These are phyloP conservation scores for Florisuga fusca DNA, from an alignment of 2,797 vertebrate genomes.

Conservation along the genomic window DNA sequence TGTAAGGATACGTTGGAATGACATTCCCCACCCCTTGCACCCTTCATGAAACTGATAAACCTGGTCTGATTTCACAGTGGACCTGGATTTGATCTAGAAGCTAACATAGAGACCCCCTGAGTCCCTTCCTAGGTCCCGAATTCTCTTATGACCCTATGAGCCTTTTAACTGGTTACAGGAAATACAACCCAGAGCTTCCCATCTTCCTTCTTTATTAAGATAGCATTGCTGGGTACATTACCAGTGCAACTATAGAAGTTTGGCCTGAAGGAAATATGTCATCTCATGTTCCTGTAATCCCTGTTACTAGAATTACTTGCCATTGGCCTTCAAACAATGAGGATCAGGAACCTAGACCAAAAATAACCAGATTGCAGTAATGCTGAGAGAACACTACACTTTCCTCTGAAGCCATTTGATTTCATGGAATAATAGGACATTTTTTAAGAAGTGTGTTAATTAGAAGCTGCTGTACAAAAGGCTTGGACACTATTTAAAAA, in stretches of 20 bases:
- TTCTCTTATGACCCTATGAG: not conserved
- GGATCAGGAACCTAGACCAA: not conserved
- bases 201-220: not conserved
- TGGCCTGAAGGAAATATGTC: not conserved
- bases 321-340: not conserved
- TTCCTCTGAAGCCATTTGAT: not conserved
- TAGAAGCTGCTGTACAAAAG: not conserved
- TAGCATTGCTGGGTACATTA: accelerated
- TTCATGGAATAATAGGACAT: not conserved
- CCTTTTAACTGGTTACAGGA: not conserved
- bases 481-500: not conserved
- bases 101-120: not conserved
- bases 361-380: constrained; percentile 12
- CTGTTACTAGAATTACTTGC: constrained; percentile 18
- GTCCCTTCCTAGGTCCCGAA: not conserved
- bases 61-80: not conserved
- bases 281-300: not conserved
- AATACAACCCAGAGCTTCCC: not conserved
- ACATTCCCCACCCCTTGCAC: not conserved
- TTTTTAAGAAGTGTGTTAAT: not conserved
- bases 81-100: not conserved
- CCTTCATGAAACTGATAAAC: not conserved
- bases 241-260: not conserved
- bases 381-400: not conserved
- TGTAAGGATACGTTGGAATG: too few relatives aligned